These are phyloP conservation scores for Australoheros facetus DNA, from an alignment of 2,797 vertebrate genomes.

Conservation along the genomic window DNA sequence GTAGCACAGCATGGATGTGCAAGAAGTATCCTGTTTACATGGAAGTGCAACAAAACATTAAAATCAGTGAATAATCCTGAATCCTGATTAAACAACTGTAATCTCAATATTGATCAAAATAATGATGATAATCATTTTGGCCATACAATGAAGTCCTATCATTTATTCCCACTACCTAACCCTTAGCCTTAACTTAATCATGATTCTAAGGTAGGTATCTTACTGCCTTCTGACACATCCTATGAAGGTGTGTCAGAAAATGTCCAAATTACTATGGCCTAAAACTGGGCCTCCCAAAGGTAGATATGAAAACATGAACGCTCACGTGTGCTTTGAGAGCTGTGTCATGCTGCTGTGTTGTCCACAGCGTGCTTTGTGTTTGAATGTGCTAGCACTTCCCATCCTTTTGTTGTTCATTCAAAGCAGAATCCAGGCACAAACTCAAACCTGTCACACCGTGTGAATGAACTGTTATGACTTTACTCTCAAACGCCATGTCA, in stretches of 20 bases:
- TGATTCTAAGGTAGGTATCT: too few species aligned
- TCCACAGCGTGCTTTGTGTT: neutral
- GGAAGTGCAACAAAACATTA: too few species aligned
- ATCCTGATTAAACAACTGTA: neutral
- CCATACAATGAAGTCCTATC: too few species aligned
- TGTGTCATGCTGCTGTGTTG: neutral
- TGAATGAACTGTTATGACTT: neutral
- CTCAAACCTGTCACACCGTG: neutral
- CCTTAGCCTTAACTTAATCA: neutral
- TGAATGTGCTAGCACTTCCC: constrained; percentile 21
- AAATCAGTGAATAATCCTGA: neutral
- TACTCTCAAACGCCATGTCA: neutral
- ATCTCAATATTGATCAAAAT: too few species aligned
- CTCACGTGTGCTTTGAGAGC: neutral
- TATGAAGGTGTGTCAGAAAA: neutral
- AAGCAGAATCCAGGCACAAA: neutral
- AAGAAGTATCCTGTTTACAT: neutral
- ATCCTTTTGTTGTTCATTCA: constrained; percentile 30
- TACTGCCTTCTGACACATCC: neutral
- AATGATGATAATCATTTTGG: too few species aligned
- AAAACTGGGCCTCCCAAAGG: neutral
- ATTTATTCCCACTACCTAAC: neutral
- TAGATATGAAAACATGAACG: neutral
- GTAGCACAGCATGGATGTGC: neutral
- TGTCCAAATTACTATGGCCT: neutral